These are phyloP conservation scores for Drosophila oshimai DNA, from an alignment of 1,140 invertebrate genomes.

Conservation along the genomic window DNA sequence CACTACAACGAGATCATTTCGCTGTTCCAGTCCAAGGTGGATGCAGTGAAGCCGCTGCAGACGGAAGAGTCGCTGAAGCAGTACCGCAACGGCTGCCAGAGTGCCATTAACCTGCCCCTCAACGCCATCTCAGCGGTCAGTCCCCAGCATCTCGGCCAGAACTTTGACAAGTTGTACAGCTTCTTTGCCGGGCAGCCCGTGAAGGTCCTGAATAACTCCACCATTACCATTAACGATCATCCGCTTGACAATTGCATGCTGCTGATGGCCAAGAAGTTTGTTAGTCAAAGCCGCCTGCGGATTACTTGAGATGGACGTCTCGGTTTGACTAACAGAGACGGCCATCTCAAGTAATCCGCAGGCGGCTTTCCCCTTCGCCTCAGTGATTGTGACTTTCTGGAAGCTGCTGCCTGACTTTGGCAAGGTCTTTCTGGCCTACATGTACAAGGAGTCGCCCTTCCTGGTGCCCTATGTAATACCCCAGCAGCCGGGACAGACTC, in stretches of 20 bases:
- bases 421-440: conserved; percentile 89
- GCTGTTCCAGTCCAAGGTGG: conserved; percentile 68
- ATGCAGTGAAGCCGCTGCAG: conserved; percentile 84
- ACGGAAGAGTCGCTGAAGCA: conserved; percentile 86
- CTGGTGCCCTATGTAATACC: conserved; percentile 91
- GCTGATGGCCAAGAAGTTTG: conserved; percentile 89
- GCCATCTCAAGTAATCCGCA: conserved; percentile 92
- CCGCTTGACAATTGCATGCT: conserved; percentile 89
- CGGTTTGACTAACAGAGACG: conserved; percentile 91
- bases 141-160: conserved; percentile 88
- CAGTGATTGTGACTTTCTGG: conserved; percentile 90
- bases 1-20: conserved; percentile 69
- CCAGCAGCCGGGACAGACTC: conserved; percentile 86
- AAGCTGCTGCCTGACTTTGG: conserved; percentile 91
- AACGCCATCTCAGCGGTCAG: conserved; percentile 92
- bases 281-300: conserved; percentile 91
- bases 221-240: conserved; percentile 86
- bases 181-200: conserved; percentile 88
- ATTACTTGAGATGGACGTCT: conserved; percentile 90
- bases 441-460: conserved; percentile 91
- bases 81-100: conserved; percentile 91
- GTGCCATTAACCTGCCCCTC: conserved; percentile 92
- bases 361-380: conserved; percentile 91
- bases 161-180: conserved; percentile 88
- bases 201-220: conserved; percentile 84